Evolutionary conservation across 2,113 vertebrate species (phyloP), one percentile per base, ranked within the genome.

Genomic region (Saccopteryx leptura): DNA sequence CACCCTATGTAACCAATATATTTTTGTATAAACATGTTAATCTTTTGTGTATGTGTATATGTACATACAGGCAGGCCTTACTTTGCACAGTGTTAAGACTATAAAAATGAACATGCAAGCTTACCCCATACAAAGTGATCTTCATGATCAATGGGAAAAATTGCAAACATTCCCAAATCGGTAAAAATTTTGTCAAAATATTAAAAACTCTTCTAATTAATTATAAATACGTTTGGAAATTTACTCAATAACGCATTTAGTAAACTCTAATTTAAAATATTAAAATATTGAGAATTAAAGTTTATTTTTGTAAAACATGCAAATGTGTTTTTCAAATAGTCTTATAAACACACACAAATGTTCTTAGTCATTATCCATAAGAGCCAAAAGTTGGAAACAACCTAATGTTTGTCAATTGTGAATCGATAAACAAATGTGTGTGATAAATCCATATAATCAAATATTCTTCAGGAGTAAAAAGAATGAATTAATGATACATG

Each of bases 241-340:
- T 79, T 19, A 93, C 68, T 76, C 74, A 89, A 61, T 58, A 63
- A 74, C 31, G 21, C 2, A 68, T 72, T 93, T 75, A 56, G 11
- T 80, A 69, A 63, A 56, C 21, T 60, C 1, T 48, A 39, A 68
- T 75, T 78, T 50, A 78, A 91, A 88, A 48, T 5, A 56, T 48
- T 63, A 66, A 33, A 79, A 63, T 83, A 60, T 33, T 88, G n/a
- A 92, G 10, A 80, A 91, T 74, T 66, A 48, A 90, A 74, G 3
- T 48, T 72, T 81, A 8, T 39, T 19, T 95, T 46, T 79, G 78
- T 60, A 3, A 91, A 83, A 96, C 68, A 91, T 24, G 48, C 24
- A 81, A 17, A 81, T 81, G 33, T 81, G 4, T 61, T 61, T 61
- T 61, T 46, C 58, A 46, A 28, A 46, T 61, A 46, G 39, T 81